These are phyloP conservation scores for Bombus superbus DNA, from an alignment of 1,140 invertebrate genomes.

Conservation along the genomic window DNA sequence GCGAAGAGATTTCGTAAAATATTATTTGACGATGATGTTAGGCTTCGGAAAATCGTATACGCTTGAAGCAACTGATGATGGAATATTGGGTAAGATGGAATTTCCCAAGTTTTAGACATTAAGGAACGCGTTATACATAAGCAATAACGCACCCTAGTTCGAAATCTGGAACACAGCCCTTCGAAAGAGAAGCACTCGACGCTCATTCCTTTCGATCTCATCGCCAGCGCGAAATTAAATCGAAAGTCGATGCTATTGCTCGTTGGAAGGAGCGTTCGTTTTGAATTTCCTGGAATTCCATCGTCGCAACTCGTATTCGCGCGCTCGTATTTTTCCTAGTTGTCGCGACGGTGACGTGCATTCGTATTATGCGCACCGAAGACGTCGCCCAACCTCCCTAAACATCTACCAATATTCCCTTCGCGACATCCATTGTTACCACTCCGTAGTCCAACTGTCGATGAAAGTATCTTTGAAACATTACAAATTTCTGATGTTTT, in stretches of 20 bases:
- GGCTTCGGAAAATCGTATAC: too few relatives aligned
- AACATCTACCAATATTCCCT: background rate
- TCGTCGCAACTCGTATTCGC: background rate
- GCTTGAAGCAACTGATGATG: too few relatives aligned
- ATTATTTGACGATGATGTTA: too few relatives aligned
- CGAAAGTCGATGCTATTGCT: background rate
- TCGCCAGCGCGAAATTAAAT: background rate
- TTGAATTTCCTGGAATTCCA: background rate
- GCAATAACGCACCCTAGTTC: background rate
- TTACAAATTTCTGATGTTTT: slow-evolving; percentile 15
- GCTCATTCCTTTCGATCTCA: background rate
- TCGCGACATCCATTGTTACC: slow-evolving; percentile 19
- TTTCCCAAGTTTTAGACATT: too few relatives aligned
- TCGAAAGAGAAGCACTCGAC: background rate
- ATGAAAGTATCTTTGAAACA: slow-evolving; percentile 20
- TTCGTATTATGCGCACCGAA: background rate
- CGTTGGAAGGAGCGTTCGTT: background rate
- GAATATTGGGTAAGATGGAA: too few relatives aligned
- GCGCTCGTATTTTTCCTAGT: background rate
- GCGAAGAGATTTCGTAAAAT: too few relatives aligned
- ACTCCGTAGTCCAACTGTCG: background rate
- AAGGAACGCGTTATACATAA: too few relatives aligned
- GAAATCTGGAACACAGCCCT: background rate
- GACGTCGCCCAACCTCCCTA: background rate
- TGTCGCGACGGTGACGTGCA: background rate